These are phyloP conservation scores for Petrophora chlorosata DNA, from an alignment of 2,888 invertebrate genomes.

Conservation along the genomic window DNA sequence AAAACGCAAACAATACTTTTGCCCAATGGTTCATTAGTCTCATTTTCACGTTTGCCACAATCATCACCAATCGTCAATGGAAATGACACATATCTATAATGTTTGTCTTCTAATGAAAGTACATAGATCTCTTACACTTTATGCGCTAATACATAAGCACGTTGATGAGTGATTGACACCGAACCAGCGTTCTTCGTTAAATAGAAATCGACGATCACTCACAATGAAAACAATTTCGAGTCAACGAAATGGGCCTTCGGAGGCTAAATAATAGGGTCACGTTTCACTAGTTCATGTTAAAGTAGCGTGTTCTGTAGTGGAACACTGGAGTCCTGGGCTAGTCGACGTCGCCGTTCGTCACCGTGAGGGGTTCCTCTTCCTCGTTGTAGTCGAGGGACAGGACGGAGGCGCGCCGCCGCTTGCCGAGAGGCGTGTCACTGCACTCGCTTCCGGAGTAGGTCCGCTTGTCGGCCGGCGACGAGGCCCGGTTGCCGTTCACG, in stretches of 20 bases:
- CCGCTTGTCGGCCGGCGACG: slow-evolving; percentile 69
- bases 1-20: slow-evolving; percentile 74
- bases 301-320: slow-evolving; percentile 55
- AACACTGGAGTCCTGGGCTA: slow-evolving; percentile 65
- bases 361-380: slow-evolving; percentile 88
- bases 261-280: slow-evolving; percentile 51
- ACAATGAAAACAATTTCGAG: slow-evolving; percentile 56
- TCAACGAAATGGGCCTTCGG: slow-evolving; percentile 47
- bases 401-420: slow-evolving; percentile 88
- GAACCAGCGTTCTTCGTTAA: slow-evolving; percentile 52
- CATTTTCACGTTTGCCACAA: slow-evolving; percentile 71
- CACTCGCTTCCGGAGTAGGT: slow-evolving; percentile 72
- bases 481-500: slow-evolving; percentile 65
- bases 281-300: slow-evolving; percentile 62
- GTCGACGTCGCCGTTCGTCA: slow-evolving; percentile 87
- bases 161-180: slow-evolving; percentile 56
- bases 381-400: slow-evolving; percentile 90
- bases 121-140: slow-evolving; percentile 71
- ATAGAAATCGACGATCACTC: slow-evolving; percentile 59
- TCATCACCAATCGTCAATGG: slow-evolving; percentile 75
- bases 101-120: slow-evolving; percentile 76
- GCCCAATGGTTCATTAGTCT: slow-evolving; percentile 65
- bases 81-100: slow-evolving; percentile 66
- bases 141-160: slow-evolving; percentile 65
- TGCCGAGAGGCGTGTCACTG: slow-evolving; percentile 81